Base-by-base conservation (phyloP, 1,140 invertebrate species). In the Penaeus chinensis region DNA sequence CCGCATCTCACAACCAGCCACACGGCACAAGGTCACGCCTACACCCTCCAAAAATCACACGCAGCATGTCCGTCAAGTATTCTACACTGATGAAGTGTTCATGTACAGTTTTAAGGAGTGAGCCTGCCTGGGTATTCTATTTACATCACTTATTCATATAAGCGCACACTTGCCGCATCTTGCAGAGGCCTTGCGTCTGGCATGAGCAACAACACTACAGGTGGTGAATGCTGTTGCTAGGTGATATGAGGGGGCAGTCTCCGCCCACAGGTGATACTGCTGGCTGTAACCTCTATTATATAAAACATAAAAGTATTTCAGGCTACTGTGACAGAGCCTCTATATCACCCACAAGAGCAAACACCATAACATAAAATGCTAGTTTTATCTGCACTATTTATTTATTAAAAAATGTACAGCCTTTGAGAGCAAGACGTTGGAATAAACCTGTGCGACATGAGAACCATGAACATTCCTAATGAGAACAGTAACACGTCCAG, bases 101-200 rank as follows among this genome's bases (percentile, higher is more conserved):
- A 86, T 86, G 86, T 87, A 87, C 81, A 87, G 69, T 69, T 79
- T 47, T 79, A 85, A 85, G 86, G 86, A 87, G 86, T 87, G 86
- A 87, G 86, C 86, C 86, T 87, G 86, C 86, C 80, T 87, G 80
- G 86, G 86, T 87, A 87, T 87, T 80, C 86, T 87, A 87, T 87
- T 74, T 87, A 87, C 86, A 87, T 87, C 86, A 87, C 86, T 87
- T 87, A 85, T 87, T 86, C 71, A 86, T 66, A 79, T 74, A 87
- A 82, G 86, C 86, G 86, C 86, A 87, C 74, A 65, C n/a, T 83
- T 87, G 80, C 81, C 86, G 86, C 80, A 78, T 78, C 80, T 82
- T 63, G 54, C 32, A 82, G 79, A 82, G 85, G 86, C 80, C 80
- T 82, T 87, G 65, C 77, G 32, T 86, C 37, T 86, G 84, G 86